Percentiles rank a stretch among this genome's conserved stretches.
phyloP scores from a whole-genome alignment of 2,797 vertebrate genomes.

The Enteromius fasciolatus region DNA sequence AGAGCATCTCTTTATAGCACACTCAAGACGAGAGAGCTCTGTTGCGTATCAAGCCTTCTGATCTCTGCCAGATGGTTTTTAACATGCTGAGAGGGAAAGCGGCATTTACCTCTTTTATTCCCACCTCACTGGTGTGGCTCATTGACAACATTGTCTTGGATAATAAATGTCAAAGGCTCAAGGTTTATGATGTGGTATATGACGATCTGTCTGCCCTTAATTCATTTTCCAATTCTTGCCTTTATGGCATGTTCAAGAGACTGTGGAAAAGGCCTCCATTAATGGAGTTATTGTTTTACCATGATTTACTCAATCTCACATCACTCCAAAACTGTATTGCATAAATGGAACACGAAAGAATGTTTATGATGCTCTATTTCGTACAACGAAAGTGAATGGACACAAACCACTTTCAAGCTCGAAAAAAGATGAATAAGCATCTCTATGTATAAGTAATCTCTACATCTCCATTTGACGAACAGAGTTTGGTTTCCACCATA shows the following conservation, averaged over 20 bases:
- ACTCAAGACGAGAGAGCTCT: conserved; percentile 11
- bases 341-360: not conserved
- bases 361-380: not conserved
- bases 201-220: not conserved
- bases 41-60: not conserved
- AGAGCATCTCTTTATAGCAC: conserved; percentile 14
- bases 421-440: not conserved
- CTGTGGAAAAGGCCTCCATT: not conserved
- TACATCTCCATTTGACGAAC: not conserved
- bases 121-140: not conserved
- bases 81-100: conserved; percentile 17
- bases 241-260: not conserved
- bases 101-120: conserved; percentile 1
- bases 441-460: not conserved
- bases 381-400: not conserved
- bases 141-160: conserved; percentile 18
- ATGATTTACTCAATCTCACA: not conserved
- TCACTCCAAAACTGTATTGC: not conserved
- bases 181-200: conserved; percentile 19
- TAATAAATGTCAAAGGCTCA: conserved; percentile 22
- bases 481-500: not conserved
- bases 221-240: conserved; percentile 22
- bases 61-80: conserved; percentile 33
- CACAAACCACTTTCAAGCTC: not conserved
- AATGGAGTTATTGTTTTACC: not conserved